Evolutionary conservation across 1,140 invertebrate genomes (phyloP).

Genomic region (Drosophila biarmipes): DNA sequence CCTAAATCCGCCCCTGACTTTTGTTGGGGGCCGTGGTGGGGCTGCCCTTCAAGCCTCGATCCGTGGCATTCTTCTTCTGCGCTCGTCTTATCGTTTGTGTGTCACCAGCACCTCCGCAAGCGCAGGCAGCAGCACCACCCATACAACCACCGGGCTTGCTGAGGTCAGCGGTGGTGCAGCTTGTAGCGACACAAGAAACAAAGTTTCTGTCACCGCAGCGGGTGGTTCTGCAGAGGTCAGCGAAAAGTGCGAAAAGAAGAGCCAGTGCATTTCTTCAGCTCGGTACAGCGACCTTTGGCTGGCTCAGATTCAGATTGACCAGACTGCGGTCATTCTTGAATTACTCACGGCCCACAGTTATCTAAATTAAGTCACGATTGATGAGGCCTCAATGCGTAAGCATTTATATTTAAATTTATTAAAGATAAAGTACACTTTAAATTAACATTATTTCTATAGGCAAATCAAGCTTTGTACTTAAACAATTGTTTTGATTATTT

Average conservation of each 20-base stretch:
- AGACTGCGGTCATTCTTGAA: conserved; percentile 1
- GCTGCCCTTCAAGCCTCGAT: conserved; percentile 28
- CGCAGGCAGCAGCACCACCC: conserved; percentile 2
- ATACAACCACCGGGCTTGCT: conserved; percentile 13
- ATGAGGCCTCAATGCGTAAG: not conserved
- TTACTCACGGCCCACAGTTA: conserved; percentile 5
- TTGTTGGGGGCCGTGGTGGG: conserved; percentile 7
- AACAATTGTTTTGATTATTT: no score
- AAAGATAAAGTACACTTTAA: not conserved
- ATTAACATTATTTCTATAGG: no score
- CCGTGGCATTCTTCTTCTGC: conserved; percentile 17
- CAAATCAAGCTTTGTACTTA: not conserved
- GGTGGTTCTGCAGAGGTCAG: conserved; percentile 35
- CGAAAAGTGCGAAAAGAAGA: conserved; percentile 11
- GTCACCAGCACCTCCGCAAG: conserved; percentile 12
- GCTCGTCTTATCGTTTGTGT: conserved; percentile 32
- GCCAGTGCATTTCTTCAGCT: conserved; percentile 2
- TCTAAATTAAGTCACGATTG: conserved; percentile 3
- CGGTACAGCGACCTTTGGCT: conserved; percentile 35
- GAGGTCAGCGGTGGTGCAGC: conserved; percentile 36
- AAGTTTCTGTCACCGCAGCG: conserved; percentile 17
- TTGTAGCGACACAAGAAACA: conserved; percentile 39
- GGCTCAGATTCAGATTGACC: not conserved
- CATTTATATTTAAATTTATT: not conserved
- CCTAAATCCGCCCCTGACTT: conserved; percentile 7